These are phyloP conservation scores for Solea senegalensis DNA, from an alignment of 2,113 vertebrate species.

Conservation along the genomic window DNA sequence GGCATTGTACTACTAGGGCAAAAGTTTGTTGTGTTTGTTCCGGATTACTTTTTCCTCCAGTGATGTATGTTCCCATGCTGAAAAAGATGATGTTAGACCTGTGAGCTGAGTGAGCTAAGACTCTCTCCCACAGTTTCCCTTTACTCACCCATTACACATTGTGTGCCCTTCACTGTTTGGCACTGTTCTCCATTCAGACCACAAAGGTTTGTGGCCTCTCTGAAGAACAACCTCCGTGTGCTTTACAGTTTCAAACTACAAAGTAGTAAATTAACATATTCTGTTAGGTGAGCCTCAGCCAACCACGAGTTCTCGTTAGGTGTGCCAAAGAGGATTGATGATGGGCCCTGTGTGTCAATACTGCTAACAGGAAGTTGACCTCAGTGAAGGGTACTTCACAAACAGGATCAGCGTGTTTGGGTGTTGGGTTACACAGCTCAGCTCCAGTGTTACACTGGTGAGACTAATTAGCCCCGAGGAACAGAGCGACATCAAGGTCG, in stretches of 20 bases:
- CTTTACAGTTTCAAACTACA: constrained; percentile 50
- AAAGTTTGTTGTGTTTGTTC: constrained; percentile 33
- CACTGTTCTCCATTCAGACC: constrained; percentile 12
- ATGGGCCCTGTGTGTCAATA: constrained; percentile 42
- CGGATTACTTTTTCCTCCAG: constrained; percentile 26
- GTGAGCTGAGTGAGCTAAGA: background rate
- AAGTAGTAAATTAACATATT: constrained; percentile 41
- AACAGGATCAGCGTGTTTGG: constrained; percentile 29
- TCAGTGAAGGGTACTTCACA: constrained; percentile 61
- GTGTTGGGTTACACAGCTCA: constrained; percentile 66
- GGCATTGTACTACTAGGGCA: constrained; percentile 14
- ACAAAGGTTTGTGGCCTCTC: constrained; percentile 21
- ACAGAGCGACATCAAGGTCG: constrained; percentile 8
- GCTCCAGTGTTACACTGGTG: constrained; percentile 40
- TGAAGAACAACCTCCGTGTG: constrained; percentile 22
- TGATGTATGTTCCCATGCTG: constrained; percentile 31
- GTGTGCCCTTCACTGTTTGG: constrained; percentile 17
- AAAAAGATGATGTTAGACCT: constrained; percentile 8
- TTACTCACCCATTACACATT: constrained; percentile 16
- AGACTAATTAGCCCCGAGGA: constrained; percentile 56
- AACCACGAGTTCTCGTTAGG: constrained; percentile 27
- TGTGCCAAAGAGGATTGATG: constrained; percentile 66
- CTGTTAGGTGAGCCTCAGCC: constrained; percentile 25
- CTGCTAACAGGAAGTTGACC: constrained; percentile 72
- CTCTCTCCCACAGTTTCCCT: constrained; percentile 9